Conservation (phyloP, 2,888 invertebrate genomes). For the Nesidiocoris tenuis region DNA sequence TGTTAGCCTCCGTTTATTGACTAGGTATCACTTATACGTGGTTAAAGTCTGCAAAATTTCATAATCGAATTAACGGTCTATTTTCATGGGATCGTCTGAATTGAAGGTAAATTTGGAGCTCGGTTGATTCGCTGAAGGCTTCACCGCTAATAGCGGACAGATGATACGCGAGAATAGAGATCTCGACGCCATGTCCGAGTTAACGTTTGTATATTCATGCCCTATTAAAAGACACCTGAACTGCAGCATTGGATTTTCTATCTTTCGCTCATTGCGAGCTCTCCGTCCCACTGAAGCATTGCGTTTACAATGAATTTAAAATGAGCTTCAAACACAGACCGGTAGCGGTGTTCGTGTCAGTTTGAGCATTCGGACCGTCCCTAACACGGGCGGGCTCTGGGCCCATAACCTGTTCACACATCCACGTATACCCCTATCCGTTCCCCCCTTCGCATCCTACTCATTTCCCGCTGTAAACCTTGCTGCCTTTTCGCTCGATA, state of each 20-base stretch:
- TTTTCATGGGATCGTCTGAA: no score
- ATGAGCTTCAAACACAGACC: slow-evolving; percentile 13
- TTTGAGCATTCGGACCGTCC: neutral
- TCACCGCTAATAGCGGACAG: no score
- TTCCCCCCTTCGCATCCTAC: neutral
- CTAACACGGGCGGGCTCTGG: neutral
- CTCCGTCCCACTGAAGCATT: neutral
- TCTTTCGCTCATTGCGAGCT: neutral
- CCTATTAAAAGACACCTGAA: slow-evolving; percentile 5
- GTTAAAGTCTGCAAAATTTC: no score
- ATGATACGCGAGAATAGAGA: neutral
- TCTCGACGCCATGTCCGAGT: neutral
- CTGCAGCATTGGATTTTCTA: neutral
- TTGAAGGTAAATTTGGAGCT: no score
- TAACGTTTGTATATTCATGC: neutral
- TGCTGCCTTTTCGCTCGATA: slow-evolving; percentile 8
- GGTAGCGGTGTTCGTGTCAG: neutral
- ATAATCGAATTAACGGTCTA: no score
- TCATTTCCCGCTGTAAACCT: neutral
- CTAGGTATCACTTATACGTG: no score
- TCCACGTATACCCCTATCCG: neutral
- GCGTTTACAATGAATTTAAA: slow-evolving; percentile 32
- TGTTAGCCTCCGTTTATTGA: no score
- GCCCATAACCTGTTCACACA: neutral
- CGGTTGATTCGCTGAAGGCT: no score